A percentile compares a stretch with the other conserved stretches of the same genome.
phyloP scores from a whole-genome alignment of 2,797 vertebrate genomes.

The Micropoecilia bifurca region DNA sequence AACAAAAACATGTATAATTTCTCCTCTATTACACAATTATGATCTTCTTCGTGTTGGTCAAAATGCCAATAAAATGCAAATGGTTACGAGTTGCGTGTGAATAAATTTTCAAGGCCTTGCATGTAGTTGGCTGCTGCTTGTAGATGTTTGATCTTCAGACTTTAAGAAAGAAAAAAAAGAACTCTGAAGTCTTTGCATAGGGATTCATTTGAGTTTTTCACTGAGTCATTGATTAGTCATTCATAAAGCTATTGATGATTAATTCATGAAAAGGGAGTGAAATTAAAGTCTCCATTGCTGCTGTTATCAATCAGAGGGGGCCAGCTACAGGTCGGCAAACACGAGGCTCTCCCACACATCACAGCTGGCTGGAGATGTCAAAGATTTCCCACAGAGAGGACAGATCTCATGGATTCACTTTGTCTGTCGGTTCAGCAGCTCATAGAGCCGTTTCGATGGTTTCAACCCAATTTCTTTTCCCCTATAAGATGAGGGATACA shows the following conservation, averaged over 20 bases:
- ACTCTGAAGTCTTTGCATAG: neutral
- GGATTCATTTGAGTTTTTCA: conserved; percentile 34
- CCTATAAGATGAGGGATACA: conserved; percentile 50
- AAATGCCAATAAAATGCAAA: neutral
- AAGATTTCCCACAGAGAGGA: conserved; percentile 57
- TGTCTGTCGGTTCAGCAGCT: conserved; percentile 44
- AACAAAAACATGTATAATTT: neutral
- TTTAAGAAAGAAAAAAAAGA: neutral
- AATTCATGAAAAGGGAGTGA: conserved; percentile 60
- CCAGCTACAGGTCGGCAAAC: conserved; percentile 53
- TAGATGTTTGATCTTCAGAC: conserved; percentile 1
- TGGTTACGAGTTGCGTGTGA: too few relatives aligned
- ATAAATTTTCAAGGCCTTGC: neutral
- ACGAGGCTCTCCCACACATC: conserved; percentile 30
- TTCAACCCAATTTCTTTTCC: conserved; percentile 50
- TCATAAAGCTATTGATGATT: conserved; percentile 64
- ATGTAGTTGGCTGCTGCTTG: neutral
- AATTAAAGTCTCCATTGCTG: conserved; percentile 48
- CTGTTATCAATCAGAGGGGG: conserved; percentile 49
- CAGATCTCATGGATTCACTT: conserved; percentile 49
- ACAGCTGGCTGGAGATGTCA: conserved; percentile 64
- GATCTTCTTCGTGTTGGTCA: neutral
- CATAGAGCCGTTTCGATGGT: conserved; percentile 46
- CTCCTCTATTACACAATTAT: neutral
- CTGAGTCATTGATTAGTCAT: conserved; percentile 55